Percentiles rank a stretch among this genome's conserved stretches.
Evolutionary conservation across 2,113 vertebrate genomes (phyloP).

Genomic region (Todiramphus chloris): DNA sequence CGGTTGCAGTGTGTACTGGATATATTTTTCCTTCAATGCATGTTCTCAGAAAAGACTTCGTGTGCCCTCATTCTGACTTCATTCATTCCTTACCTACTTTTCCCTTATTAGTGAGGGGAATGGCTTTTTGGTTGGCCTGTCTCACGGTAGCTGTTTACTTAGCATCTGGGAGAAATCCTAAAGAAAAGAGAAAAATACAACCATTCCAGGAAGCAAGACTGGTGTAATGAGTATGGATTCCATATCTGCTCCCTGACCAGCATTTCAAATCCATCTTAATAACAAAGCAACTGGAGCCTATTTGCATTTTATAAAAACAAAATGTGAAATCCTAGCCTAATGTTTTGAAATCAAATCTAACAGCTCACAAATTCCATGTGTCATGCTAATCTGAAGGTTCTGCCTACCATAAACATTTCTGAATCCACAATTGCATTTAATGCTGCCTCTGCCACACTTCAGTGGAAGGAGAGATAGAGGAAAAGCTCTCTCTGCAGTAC

Average conservation of each 20-base stretch:
- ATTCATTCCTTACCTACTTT: background rate
- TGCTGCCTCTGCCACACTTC: conserved; percentile 48
- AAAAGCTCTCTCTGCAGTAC: background rate
- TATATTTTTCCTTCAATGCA: background rate
- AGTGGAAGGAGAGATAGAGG: background rate
- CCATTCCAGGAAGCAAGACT: conserved; percentile 15
- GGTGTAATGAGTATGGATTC: background rate
- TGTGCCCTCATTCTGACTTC: background rate
- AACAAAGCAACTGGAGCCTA: conserved; percentile 33
- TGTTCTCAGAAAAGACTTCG: background rate
- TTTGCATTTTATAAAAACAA: conserved; percentile 61
- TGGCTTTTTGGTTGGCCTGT: background rate
- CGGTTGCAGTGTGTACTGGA: background rate
- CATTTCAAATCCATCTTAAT: conserved; percentile 50
- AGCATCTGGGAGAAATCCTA: conserved; percentile 43
- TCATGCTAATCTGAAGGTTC: conserved; percentile 52
- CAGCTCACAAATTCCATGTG: conserved; percentile 63
- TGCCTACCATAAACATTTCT: conserved; percentile 58
- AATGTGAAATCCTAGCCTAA: conserved; percentile 58
- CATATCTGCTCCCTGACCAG: conserved; percentile 14
- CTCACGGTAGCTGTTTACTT: conserved; percentile 34
- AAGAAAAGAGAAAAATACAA: background rate
- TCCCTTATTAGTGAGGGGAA: background rate
- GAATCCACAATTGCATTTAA: conserved; percentile 53
- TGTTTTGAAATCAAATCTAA: conserved; percentile 60